These are phyloP conservation scores for Hirtodrosophila histrioides DNA, from an alignment of 2,888 invertebrate genomes.

Conservation along the genomic window DNA sequence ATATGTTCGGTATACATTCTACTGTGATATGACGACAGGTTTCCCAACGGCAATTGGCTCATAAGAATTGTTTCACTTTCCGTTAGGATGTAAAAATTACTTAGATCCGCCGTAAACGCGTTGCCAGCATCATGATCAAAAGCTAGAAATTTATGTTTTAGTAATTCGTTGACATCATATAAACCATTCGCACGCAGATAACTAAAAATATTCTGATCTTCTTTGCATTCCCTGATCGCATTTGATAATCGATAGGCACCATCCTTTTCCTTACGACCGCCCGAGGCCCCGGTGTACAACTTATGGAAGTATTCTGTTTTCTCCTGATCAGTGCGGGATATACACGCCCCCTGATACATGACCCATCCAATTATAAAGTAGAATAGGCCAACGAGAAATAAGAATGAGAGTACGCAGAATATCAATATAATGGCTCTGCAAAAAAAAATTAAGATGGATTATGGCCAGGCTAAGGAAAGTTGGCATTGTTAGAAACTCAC, in stretches of 20 bases:
- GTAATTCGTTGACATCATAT: neutral
- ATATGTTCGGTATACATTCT: neutral
- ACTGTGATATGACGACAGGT: neutral
- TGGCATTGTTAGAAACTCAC: conserved; percentile 11
- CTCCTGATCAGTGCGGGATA: neutral
- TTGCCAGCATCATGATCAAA: too few species aligned
- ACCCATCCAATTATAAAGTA: conserved; percentile 8
- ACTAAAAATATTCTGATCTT: neutral
- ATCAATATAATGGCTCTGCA: conserved; percentile 1
- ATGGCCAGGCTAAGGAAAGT: neutral
- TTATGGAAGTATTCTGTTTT: neutral
- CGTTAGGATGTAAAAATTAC: neutral
- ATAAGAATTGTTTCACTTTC: neutral
- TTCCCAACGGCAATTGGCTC: neutral
- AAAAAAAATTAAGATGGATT: neutral
- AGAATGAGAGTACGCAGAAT: neutral
- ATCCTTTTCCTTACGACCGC: too few species aligned
- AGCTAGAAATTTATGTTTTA: neutral
- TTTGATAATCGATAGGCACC: too few species aligned
- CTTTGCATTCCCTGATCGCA: neutral
- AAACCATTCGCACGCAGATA: neutral
- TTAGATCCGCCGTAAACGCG: neutral
- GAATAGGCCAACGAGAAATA: conserved; percentile 1
- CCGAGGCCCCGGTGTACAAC: too few species aligned
- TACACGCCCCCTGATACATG: neutral